phyloP scores from a whole-genome alignment of 2,797 vertebrate species.

The Zenarchopterus dispar region DNA sequence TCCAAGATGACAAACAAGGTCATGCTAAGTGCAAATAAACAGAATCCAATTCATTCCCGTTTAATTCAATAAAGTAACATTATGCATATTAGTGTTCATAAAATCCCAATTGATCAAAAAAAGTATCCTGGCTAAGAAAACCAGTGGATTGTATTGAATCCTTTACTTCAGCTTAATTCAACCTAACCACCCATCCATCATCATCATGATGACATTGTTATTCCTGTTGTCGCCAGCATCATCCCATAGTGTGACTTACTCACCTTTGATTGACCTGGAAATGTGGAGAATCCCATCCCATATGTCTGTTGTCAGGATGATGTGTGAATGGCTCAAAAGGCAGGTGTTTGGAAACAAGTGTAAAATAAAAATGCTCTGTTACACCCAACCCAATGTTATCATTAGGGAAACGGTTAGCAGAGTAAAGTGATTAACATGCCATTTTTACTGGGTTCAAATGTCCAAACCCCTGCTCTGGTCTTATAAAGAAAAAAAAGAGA shows the following conservation, averaged over 20 bases:
- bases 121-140: too few relatives aligned
- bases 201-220: too few relatives aligned
- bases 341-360: not conserved
- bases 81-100: not conserved
- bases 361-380: not conserved
- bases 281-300: too few relatives aligned
- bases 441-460: conserved; percentile 39
- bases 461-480: conserved; percentile 29
- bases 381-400: not conserved
- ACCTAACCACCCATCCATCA: too few relatives aligned
- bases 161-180: too few relatives aligned
- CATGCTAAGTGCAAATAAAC: not conserved
- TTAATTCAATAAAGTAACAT: not conserved
- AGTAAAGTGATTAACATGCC: conserved; percentile 16
- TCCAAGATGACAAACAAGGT: too few relatives aligned
- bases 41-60: not conserved
- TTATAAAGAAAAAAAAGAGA: conserved; percentile 43
- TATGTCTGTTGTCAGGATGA: not conserved
- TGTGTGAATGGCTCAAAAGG: not conserved
- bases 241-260: too few relatives aligned
- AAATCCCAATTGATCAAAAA: not conserved
- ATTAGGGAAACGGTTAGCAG: conserved; percentile 1
- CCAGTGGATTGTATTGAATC: too few relatives aligned
- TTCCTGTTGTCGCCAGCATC: too few relatives aligned
- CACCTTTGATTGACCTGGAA: too few relatives aligned